These are phyloP conservation scores for Dascyllus trimaculatus DNA, from an alignment of 2,113 vertebrate genomes.

Conservation along the genomic window DNA sequence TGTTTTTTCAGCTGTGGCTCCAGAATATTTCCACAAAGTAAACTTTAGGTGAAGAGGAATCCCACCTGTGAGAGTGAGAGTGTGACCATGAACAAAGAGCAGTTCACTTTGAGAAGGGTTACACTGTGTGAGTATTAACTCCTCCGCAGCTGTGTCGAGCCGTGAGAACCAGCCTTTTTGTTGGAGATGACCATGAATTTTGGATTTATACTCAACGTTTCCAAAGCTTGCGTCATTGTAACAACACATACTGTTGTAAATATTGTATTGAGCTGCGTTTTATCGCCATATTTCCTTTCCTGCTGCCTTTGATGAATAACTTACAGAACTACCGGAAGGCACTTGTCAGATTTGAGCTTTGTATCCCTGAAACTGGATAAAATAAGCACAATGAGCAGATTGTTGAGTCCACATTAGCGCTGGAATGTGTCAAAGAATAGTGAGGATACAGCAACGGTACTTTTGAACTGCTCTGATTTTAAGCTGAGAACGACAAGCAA, in stretches of 20 bases:
- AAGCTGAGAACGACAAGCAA: no score
- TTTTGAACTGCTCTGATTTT: no score
- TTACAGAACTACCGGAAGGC: not conserved
- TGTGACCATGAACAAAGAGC: constrained; percentile 29
- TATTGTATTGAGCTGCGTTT: constrained; percentile 24
- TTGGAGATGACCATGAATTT: constrained; percentile 2
- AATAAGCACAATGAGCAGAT: not conserved
- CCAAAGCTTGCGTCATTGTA: constrained; percentile 41
- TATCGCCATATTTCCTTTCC: constrained; percentile 10
- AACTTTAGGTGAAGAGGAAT: constrained; percentile 65
- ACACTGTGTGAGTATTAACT: constrained; percentile 14
- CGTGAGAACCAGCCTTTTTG: not conserved
- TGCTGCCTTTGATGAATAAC: constrained; percentile 29
- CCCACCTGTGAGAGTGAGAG: constrained; percentile 76
- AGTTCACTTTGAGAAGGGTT: constrained; percentile 25
- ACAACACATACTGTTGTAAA: constrained; percentile 13
- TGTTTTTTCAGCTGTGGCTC: constrained; percentile 82
- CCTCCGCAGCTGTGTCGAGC: constrained; percentile 38
- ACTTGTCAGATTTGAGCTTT: not conserved
- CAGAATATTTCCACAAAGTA: constrained; percentile 71
- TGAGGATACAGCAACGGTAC: no score
- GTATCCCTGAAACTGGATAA: not conserved
- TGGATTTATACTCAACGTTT: constrained; percentile 16
- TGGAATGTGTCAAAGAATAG: no score
- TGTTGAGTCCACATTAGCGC: not conserved